Percentiles rank a stretch among this genome's conserved stretches.
These are phyloP conservation scores for Ploceus nigricollis DNA, from an alignment of 2,113 vertebrate species.

Conservation along the genomic window DNA sequence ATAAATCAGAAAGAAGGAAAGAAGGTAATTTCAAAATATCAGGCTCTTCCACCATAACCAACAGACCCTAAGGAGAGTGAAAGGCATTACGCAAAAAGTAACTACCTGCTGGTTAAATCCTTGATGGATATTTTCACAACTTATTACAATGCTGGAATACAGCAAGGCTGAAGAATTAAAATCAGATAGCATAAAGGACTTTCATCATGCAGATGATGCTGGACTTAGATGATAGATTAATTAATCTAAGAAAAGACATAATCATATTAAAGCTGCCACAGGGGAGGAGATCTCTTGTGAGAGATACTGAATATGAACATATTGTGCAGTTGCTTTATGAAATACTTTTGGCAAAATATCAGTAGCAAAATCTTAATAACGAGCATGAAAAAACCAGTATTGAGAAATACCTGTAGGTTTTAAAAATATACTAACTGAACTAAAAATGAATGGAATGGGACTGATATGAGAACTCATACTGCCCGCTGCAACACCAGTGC, in stretches of 20 bases:
- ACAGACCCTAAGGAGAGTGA: not conserved
- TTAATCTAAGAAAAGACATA: not conserved
- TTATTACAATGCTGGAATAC: not conserved
- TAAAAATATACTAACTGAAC: not conserved
- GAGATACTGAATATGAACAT: not conserved
- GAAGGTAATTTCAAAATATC: not conserved
- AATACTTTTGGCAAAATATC: not conserved
- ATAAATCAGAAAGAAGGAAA: not conserved
- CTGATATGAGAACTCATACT: not conserved
- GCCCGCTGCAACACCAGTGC: not conserved
- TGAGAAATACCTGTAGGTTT: not conserved
- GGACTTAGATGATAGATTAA: not conserved
- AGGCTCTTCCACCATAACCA: not conserved
- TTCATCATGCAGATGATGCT: not conserved
- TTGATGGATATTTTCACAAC: not conserved
- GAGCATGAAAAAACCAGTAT: not conserved
- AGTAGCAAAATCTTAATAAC: not conserved
- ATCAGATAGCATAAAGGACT: not conserved
- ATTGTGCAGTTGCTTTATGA: not conserved
- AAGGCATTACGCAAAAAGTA: not conserved
- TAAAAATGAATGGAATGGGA: not conserved
- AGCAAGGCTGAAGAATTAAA: not conserved
- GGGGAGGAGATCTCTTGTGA: not conserved
- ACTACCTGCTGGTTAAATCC: not conserved
- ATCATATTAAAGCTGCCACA: not conserved